Evolutionary conservation across 2,797 vertebrate species (phyloP).

Genomic region (Phalloptychus januarius): DNA sequence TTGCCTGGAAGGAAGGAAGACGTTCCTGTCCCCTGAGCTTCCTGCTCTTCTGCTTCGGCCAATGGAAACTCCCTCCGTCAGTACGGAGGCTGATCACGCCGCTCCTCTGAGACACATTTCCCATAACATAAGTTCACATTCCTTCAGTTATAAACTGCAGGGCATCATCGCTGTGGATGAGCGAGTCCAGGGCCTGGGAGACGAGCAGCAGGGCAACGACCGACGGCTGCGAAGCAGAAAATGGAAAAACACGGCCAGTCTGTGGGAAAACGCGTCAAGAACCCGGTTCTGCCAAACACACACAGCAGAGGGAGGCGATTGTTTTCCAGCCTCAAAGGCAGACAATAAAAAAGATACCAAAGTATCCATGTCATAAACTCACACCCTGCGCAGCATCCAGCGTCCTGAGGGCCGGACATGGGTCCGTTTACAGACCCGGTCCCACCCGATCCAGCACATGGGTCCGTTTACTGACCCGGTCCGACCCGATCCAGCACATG

Average conservation of each 20-base stretch:
- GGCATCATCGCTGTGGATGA: conserved; percentile 8
- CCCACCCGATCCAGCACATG: no score
- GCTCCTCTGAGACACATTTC: conserved; percentile 16
- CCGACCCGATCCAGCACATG: no score
- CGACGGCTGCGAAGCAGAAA: conserved; percentile 65
- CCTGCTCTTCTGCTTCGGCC: background rate
- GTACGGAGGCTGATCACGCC: background rate
- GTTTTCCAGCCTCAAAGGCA: background rate
- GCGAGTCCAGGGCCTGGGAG: conserved; percentile 35
- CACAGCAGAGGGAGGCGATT: conserved; percentile 8
- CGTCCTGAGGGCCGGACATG: conserved; percentile 33
- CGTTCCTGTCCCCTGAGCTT: background rate
- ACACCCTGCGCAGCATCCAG: conserved; percentile 35
- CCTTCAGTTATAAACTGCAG: conserved; percentile 30
- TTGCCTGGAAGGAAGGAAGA: background rate
- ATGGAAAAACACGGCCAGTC: conserved; percentile 25
- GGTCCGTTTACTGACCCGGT: no score
- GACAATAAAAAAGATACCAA: conserved; percentile 50
- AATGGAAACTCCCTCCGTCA: background rate
- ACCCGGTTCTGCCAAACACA: conserved; percentile 9
- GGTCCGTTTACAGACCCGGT: conserved; percentile 26
- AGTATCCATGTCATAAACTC: conserved; percentile 47
- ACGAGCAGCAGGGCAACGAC: conserved; percentile 49
- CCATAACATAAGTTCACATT: conserved; percentile 19
- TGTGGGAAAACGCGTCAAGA: conserved; percentile 19